phyloP scores from a whole-genome alignment of 2,797 vertebrate genomes.

The Salarias fasciatus region DNA sequence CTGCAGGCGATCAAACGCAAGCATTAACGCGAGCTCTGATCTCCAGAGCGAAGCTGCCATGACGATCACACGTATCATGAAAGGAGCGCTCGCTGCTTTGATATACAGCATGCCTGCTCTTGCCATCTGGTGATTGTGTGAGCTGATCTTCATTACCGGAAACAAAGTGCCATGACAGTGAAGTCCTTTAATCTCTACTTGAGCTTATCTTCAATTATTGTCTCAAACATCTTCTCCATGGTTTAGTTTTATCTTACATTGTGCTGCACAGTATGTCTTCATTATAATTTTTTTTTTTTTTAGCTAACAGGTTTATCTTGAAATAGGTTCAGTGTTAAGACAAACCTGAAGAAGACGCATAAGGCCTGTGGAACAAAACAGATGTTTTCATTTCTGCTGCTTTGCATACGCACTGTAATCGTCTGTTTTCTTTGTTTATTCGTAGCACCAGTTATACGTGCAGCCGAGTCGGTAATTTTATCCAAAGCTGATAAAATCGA shows the following conservation, averaged over 20 bases:
- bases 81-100: background rate
- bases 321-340: slow-evolving; percentile 10
- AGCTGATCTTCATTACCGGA: slow-evolving; percentile 21
- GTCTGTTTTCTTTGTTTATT: slow-evolving; percentile 40
- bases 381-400: slow-evolving; percentile 13
- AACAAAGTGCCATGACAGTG: slow-evolving; percentile 1
- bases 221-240: background rate
- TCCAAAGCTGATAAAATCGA: background rate
- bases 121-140: slow-evolving; percentile 9
- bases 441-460: slow-evolving; percentile 31
- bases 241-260: background rate
- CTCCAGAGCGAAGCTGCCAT: background rate
- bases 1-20: background rate
- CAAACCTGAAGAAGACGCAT: slow-evolving; percentile 8
- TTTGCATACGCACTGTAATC: too few relatives aligned
- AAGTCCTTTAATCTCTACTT: background rate
- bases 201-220: slow-evolving; percentile 1
- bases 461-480: slow-evolving; percentile 43
- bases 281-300: background rate
- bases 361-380: background rate
- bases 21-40: background rate
- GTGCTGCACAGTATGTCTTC: background rate
- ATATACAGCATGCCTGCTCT: background rate
- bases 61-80: background rate
- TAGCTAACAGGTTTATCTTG: slow-evolving; percentile 1